Percentiles rank a stretch among this genome's conserved stretches.
Conservation (phyloP, 1,140 invertebrate species). For the Mylabris phalerata region DNA sequence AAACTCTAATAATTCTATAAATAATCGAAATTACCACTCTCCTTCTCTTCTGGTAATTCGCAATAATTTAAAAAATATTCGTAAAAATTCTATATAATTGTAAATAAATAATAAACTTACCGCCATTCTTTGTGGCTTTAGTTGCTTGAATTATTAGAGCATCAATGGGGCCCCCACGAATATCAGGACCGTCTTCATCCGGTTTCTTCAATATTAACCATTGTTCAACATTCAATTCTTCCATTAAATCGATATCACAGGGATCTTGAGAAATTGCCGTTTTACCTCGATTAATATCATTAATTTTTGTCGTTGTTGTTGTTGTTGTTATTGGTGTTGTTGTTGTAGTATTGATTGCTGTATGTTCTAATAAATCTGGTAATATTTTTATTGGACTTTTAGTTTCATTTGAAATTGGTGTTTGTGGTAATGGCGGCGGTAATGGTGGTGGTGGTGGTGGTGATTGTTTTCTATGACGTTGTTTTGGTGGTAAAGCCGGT, state of each 20-base stretch:
- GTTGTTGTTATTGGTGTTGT: no score
- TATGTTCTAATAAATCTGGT: slow-evolving; percentile 39
- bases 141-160: slow-evolving; percentile 90
- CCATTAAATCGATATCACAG: slow-evolving; percentile 50
- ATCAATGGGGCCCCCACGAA: slow-evolving; percentile 84
- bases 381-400: slow-evolving; percentile 31
- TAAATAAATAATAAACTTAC: slow-evolving; percentile 21
- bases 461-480: slow-evolving; percentile 27
- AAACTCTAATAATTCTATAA: neutral
- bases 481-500: slow-evolving; percentile 73
- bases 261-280: slow-evolving; percentile 12
- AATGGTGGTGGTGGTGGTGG: slow-evolving; percentile 29
- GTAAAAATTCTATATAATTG: neutral
- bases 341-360: neutral
- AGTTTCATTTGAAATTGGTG: slow-evolving; percentile 1
- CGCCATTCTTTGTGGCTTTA: slow-evolving; percentile 79
- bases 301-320: slow-evolving; percentile 1
- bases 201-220: slow-evolving; percentile 71
- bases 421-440: slow-evolving; percentile 34
- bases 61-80: slow-evolving; percentile 12
- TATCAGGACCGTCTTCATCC: slow-evolving; percentile 78
- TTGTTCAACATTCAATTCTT: slow-evolving; percentile 72
- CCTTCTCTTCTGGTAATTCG: slow-evolving; percentile 25
- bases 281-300: slow-evolving; percentile 3
- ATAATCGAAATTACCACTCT: slow-evolving; percentile 21